Base-by-base conservation (phyloP, 92 coral and sea anemone genomes). In the Phenganax subtilis region DNA sequence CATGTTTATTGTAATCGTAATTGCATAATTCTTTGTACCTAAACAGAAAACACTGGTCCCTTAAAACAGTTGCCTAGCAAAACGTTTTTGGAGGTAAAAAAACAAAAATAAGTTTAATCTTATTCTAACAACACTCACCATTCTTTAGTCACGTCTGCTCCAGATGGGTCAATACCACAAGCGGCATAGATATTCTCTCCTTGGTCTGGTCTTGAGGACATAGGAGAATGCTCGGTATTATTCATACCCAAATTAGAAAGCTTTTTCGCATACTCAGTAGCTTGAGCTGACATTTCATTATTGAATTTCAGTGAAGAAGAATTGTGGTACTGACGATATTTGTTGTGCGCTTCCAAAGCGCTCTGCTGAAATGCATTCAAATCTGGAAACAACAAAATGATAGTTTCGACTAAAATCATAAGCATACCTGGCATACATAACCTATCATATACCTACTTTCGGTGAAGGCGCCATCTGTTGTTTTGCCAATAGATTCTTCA, bases 1-100 rank as follows among this genome's bases (percentile, higher is more conserved):
- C 91, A 37, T 90, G 88, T 30, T 30, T 68, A 30, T 61, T 87
- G 84, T 91, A 93, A 66, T 93, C 87, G 82, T 93, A 91, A n/a
- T 92, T 93, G 80, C 97, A 93, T 10, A 93, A 92, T 70, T 93
- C 97, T 56, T 93, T 96, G 55, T 93, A 93, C 97, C 97, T 93
- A 76, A 3, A 82, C 66, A 29, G 2, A 68, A 44, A 25, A n/a
- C 15, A 14, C 9, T 0, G 16, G 58, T 70, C 6, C 51, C 44
- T 14, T 44, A 44, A n/a, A 7, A 47, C n/a, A 60, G 63, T 63
- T 61, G 67, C 4, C n/a, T 6, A 61, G 7, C 27, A 15, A 17
- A 74, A 56, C 75, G 81, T 6, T 70, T 60, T 52, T 58, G 73
- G 8, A 57, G 81, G 3, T 58, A 28, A 8, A 12, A 25, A 80